Base-by-base conservation (phyloP, 2,797 vertebrate species). In the Anas flavirostris region DNA sequence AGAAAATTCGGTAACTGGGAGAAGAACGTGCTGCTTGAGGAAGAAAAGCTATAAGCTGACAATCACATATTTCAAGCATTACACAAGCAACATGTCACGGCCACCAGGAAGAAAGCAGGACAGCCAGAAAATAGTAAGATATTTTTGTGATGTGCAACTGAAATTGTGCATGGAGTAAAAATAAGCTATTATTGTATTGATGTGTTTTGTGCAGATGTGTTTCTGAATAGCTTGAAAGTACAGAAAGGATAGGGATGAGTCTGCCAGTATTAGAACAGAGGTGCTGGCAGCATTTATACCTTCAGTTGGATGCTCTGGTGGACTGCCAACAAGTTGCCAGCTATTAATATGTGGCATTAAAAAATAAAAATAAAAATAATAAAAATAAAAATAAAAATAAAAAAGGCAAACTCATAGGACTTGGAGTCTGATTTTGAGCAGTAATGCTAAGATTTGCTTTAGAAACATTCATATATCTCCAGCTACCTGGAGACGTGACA, bases 71-170 rank as follows among this genome's bases (percentile, higher is more conserved):
- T 4, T 76, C 72, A 69, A 33, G 60, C n/a, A 1, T 48, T 76
- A 60, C 41, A 68, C 50, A 55, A 66, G 79, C 68, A 95, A 59
- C 44, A 98, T 98, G 98, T 98, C 98, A 96, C 97, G 76, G 25
- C 88, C 96, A 94, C 90, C 91, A 67, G 97, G 95, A 80, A 95
- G 96, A 97, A 98, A 96, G 88, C 96, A 97, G 92, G 98, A 98
- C 68, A 97, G 97, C 83, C 95, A 95, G 78, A 98, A 98, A 98
- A 98, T 98, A 94, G 98, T 98, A 98, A 98, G 98, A 64, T 4
- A 33, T 72, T 86, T 95, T 88, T 92, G 21, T 44, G 86, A 58
- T 56, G 18, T 91, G 28, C 5, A 11, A 35, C 59, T 90, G 35
- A 39, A 86, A 76, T 23, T 58, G 62, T 82, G 63, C 52, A 43